phyloP scores from a whole-genome alignment of 2,888 invertebrate species.

The Eurytoma californica region DNA sequence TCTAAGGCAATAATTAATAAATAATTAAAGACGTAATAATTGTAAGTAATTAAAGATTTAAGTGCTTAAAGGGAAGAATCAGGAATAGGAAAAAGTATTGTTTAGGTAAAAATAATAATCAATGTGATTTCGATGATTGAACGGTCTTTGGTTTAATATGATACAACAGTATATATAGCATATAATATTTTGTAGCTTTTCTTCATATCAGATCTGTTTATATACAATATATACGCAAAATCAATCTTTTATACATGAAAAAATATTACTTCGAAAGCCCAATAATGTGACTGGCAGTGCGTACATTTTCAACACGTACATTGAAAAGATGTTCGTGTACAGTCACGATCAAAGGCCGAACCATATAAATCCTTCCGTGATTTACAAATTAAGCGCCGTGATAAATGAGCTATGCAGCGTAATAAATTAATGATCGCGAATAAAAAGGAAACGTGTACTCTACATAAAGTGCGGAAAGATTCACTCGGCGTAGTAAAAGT shows the following conservation, averaged over 20 bases:
- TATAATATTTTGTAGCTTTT: constrained; percentile 60
- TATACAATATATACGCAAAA: constrained; percentile 63
- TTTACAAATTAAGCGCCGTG: constrained; percentile 31
- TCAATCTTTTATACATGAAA: constrained; percentile 50
- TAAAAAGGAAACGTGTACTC: not conserved
- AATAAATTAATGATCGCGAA: constrained; percentile 32
- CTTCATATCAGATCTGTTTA: constrained; percentile 62
- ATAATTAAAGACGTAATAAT: too few relatives aligned
- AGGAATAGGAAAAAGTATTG: not conserved
- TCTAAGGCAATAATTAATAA: too few relatives aligned
- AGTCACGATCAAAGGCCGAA: constrained; percentile 32
- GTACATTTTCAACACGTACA: constrained; percentile 31
- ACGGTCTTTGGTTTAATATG: constrained; percentile 74
- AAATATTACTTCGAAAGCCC: constrained; percentile 28
- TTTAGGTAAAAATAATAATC: constrained; percentile 38
- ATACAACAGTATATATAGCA: constrained; percentile 68
- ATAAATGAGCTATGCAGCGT: constrained; percentile 12
- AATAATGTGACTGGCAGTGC: constrained; percentile 42
- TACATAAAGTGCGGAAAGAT: constrained; percentile 14
- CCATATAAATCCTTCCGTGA: constrained; percentile 10
- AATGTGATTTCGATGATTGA: constrained; percentile 59
- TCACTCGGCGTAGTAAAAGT: constrained; percentile 1
- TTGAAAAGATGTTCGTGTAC: constrained; percentile 23
- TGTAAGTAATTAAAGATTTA: not conserved
- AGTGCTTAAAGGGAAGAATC: not conserved